Evolutionary conservation across 2,797 vertebrate species (phyloP).

Genomic region (Vultur gryphus): DNA sequence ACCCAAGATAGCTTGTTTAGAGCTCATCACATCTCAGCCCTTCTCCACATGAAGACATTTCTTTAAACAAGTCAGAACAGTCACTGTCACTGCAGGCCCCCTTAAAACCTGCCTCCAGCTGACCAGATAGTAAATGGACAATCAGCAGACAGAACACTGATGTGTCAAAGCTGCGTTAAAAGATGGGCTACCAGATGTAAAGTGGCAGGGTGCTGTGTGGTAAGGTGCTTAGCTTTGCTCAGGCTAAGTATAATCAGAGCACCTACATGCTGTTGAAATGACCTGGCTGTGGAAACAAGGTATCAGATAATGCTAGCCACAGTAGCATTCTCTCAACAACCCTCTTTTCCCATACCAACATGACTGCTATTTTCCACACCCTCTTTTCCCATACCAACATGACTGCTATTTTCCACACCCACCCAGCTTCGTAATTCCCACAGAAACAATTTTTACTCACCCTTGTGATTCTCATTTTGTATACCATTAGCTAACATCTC

Average conservation of each 20-base stretch:
- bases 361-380: background rate
- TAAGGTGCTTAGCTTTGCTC: background rate
- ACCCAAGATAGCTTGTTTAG: background rate
- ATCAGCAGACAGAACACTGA: background rate
- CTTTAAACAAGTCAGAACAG: background rate
- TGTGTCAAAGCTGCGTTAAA: background rate
- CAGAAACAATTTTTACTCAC: background rate
- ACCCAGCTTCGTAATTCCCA: background rate
- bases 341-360: background rate
- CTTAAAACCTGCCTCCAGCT: background rate
- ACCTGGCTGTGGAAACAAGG: background rate
- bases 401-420: background rate
- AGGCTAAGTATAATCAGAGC: background rate
- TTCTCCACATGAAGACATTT: background rate
- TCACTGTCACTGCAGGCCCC: background rate
- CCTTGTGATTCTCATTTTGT: background rate
- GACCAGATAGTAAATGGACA: background rate
- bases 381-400: background rate
- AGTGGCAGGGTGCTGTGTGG: background rate
- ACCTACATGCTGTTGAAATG: background rate
- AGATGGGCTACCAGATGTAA: background rate
- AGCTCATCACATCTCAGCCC: background rate
- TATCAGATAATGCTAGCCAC: background rate
- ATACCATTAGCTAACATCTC: background rate
- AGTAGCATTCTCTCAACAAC: background rate